Percentiles rank a stretch among this genome's conserved stretches.
Evolutionary conservation across 1,140 invertebrate species (phyloP).

Genomic region (Papilio xuthus): DNA sequence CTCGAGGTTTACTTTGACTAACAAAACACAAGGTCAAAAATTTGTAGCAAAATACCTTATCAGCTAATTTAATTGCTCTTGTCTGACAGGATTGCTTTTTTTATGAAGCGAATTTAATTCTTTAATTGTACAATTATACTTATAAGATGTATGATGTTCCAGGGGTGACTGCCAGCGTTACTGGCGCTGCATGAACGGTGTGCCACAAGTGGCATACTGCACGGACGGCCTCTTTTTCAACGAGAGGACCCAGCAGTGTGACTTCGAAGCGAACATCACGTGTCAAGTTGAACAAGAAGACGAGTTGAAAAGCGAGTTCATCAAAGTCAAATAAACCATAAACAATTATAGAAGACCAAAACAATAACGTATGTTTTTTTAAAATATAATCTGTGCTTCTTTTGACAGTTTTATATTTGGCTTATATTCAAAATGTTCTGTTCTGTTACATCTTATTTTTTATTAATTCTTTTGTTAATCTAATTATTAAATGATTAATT

Average conservation of each 20-base stretch:
- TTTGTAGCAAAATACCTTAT: too few relatives aligned
- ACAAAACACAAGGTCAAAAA: too few relatives aligned
- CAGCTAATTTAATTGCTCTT: too few relatives aligned
- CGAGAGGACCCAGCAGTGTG: constrained; percentile 61
- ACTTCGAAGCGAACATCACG: constrained; percentile 68
- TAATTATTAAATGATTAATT: too few relatives aligned
- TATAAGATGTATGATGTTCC: constrained; percentile 37
- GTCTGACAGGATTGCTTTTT: too few relatives aligned
- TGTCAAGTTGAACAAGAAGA: constrained; percentile 53
- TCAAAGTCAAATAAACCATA: constrained; percentile 56
- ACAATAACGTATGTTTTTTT: not conserved
- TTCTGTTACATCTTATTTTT: not conserved
- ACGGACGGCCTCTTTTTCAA: constrained; percentile 71
- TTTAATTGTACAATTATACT: not conserved
- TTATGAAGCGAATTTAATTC: too few relatives aligned
- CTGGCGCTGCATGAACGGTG: constrained; percentile 63
- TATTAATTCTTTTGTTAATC: too few relatives aligned
- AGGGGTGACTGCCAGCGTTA: constrained; percentile 72
- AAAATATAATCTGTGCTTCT: not conserved
- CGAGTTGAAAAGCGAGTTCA: constrained; percentile 66
- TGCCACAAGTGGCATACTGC: constrained; percentile 57
- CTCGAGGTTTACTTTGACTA: too few relatives aligned
- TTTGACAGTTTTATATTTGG: not conserved
- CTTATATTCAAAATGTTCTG: not conserved
- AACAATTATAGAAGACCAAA: not conserved